Evolutionary conservation across 2,113 vertebrate genomes (phyloP).

Genomic region (Chrysemys picta): DNA sequence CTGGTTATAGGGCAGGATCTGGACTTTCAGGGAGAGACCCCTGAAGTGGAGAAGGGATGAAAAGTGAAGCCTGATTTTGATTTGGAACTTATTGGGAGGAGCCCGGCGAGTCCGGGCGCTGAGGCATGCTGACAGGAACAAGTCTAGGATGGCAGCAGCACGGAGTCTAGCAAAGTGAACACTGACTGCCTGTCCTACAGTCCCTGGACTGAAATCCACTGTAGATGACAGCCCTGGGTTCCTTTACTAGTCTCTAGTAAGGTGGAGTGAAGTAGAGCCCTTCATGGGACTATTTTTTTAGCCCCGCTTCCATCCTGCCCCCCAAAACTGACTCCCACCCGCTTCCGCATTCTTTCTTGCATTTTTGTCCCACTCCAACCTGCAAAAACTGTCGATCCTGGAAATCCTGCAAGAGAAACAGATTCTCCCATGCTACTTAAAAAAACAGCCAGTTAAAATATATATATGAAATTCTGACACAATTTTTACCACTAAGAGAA

Average conservation of each 20-base stretch:
- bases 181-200: not conserved
- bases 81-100: not conserved
- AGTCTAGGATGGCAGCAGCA: not conserved
- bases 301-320: too few species aligned
- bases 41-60: not conserved
- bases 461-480: too few species aligned
- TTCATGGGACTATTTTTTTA: not conserved
- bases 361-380: too few species aligned
- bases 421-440: too few species aligned
- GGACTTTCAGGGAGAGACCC: not conserved
- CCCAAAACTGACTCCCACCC: too few species aligned
- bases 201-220: not conserved
- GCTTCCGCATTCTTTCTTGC: too few species aligned
- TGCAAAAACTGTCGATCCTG: too few species aligned
- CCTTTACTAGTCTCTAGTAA: not conserved
- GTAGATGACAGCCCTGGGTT: not conserved
- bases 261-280: not conserved
- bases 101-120: too few species aligned
- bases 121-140: not conserved
- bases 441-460: too few species aligned
- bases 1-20: not conserved
- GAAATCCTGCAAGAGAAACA: too few species aligned
- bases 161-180: not conserved
- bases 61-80: not conserved
- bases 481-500: not conserved